A percentile compares a stretch with the other conserved stretches of the same genome.
Conservation (phyloP, 37 sponge, comb jelly and placozoan species). For the Haliclona indistincta region DNA sequence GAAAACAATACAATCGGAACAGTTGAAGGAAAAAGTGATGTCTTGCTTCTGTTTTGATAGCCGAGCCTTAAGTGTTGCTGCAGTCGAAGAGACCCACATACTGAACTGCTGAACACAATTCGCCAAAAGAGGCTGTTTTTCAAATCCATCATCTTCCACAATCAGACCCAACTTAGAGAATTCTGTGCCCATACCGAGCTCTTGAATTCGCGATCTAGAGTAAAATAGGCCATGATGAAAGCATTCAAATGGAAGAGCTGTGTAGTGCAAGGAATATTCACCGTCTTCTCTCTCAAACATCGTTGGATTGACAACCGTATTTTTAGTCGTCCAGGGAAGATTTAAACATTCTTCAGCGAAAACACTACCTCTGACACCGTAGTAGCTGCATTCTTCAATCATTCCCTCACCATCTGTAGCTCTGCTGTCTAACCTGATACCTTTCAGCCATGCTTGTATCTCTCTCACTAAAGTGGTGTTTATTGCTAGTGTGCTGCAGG, state of each 20-base stretch:
- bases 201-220: too few species aligned
- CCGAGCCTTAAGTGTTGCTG: not conserved
- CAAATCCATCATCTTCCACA: not conserved
- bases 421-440: too few species aligned
- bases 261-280: not conserved
- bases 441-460: not conserved
- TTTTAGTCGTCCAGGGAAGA: not conserved
- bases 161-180: not conserved
- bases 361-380: slow-evolving; percentile 4
- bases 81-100: slow-evolving; percentile 1
- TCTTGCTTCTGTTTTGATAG: not conserved
- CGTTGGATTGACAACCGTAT: not conserved
- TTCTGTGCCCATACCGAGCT: too few species aligned
- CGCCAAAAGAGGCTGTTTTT: slow-evolving; percentile 10
- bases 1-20: slow-evolving; percentile 6
- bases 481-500: not conserved
- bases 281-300: slow-evolving; percentile 6
- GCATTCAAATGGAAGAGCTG: not conserved
- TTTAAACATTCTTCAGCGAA: slow-evolving; percentile 9
- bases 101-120: slow-evolving; percentile 29
- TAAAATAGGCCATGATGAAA: too few species aligned
- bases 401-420: not conserved
- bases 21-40: slow-evolving; percentile 1
- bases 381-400: not conserved
- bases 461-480: not conserved